phyloP scores from a whole-genome alignment of 2,113 vertebrate genomes.

The Nanger granti region DNA sequence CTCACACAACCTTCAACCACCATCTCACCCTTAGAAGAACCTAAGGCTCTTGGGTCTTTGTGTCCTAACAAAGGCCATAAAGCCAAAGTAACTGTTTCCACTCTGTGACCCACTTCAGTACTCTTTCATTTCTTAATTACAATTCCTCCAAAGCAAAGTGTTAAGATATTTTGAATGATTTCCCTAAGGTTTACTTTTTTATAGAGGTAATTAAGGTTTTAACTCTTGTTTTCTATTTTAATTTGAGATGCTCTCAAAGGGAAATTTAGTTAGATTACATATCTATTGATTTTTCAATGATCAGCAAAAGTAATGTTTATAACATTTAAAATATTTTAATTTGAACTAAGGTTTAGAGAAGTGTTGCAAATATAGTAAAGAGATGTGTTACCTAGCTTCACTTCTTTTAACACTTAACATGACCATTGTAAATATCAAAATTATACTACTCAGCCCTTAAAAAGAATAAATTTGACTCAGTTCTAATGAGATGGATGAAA shows the following conservation, averaged over 20 bases:
- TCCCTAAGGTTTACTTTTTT: background rate
- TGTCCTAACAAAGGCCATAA: background rate
- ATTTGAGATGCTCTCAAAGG: background rate
- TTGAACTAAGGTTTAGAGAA: background rate
- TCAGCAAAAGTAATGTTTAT: background rate
- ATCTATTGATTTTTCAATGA: background rate
- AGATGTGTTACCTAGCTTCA: background rate
- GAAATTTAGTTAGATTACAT: background rate
- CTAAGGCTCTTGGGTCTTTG: rapidly evolving
- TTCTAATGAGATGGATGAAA: no score
- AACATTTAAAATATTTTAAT: background rate
- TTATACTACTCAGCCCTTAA: no score
- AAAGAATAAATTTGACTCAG: no score
- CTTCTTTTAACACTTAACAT: background rate
- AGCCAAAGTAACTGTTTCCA: background rate
- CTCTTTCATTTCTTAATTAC: background rate
- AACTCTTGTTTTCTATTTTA: background rate
- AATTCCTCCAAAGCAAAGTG: background rate
- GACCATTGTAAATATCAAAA: background rate
- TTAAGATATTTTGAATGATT: background rate
- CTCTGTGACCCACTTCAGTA: background rate
- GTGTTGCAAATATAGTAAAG: background rate
- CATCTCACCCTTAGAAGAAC: background rate
- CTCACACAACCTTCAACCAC: no score
- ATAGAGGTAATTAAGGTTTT: background rate